Conservation (phyloP, 1,140 invertebrate genomes). For the Heliconius himera region DNA sequence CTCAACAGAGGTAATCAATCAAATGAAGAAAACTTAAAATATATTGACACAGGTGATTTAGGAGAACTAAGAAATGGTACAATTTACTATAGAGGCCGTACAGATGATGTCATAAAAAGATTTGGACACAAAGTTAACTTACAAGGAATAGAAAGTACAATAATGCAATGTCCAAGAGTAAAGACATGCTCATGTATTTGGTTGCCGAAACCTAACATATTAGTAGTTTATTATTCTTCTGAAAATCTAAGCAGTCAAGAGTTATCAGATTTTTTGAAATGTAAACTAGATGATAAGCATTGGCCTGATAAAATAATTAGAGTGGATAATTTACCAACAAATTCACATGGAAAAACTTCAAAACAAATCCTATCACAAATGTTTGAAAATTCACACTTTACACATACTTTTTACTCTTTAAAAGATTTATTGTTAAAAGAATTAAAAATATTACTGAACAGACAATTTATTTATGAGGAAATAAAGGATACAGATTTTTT, state of each 20-base stretch:
- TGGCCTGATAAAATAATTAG: constrained; percentile 82
- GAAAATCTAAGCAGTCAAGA: constrained; percentile 64
- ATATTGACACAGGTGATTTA: constrained; percentile 87
- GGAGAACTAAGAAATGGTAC: constrained; percentile 80
- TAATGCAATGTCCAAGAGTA: constrained; percentile 74
- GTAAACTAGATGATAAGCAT: constrained; percentile 74
- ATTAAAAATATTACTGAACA: constrained; percentile 51
- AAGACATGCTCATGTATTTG: constrained; percentile 80
- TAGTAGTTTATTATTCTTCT: constrained; percentile 81
- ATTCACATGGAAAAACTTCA: constrained; percentile 83
- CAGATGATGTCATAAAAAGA: constrained; percentile 87
- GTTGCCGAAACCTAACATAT: constrained; percentile 73
- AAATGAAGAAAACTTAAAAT: constrained; percentile 71
- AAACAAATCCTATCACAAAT: constrained; percentile 64
- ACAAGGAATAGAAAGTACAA: constrained; percentile 82
- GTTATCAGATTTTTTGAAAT: constrained; percentile 69
- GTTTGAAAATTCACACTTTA: constrained; percentile 51
- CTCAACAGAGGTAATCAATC: constrained; percentile 78
- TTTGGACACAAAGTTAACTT: constrained; percentile 87
- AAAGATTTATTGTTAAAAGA: constrained; percentile 57
- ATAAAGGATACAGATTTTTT: constrained; percentile 67
- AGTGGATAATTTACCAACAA: constrained; percentile 82
- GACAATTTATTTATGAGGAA: constrained; percentile 72
- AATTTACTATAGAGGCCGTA: constrained; percentile 85
- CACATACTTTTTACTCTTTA: constrained; percentile 46